phyloP scores from a whole-genome alignment of 2,888 invertebrate genomes.

The Phengaris alcon region DNA sequence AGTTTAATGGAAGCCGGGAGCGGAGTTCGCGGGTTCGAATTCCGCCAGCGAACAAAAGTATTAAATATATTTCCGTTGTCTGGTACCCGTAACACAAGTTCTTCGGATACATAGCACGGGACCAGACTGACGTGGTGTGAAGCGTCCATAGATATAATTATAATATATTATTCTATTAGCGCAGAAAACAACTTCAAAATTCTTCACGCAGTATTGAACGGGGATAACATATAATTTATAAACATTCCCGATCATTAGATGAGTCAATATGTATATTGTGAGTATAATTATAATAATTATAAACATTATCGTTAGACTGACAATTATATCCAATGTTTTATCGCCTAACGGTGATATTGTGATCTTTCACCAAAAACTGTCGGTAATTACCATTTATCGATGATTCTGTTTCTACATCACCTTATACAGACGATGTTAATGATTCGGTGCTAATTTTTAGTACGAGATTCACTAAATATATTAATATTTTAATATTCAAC shows the following conservation, averaged over 20 bases:
- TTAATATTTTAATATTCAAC: too few relatives aligned
- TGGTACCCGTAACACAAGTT: too few relatives aligned
- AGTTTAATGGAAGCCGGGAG: not conserved
- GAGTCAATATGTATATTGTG: not conserved
- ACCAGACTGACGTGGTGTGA: too few relatives aligned
- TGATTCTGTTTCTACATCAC: slow-evolving; percentile 7
- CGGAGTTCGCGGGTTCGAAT: not conserved
- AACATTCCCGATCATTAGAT: not conserved
- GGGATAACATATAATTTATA: not conserved
- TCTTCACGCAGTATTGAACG: not conserved
- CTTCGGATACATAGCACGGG: too few relatives aligned
- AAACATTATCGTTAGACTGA: slow-evolving; percentile 11
- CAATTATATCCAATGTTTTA: slow-evolving; percentile 17
- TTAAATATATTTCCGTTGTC: too few relatives aligned
- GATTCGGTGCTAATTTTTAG: not conserved
- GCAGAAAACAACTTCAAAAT: not conserved
- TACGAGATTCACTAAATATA: not conserved
- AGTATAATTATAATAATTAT: slow-evolving; percentile 11
- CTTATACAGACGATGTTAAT: not conserved
- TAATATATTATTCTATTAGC: too few relatives aligned
- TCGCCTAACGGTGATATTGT: slow-evolving; percentile 7
- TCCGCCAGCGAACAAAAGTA: too few relatives aligned
- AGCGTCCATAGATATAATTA: too few relatives aligned
- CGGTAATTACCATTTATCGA: slow-evolving; percentile 15
- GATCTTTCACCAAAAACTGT: slow-evolving; percentile 19